Conservation (phyloP, 2,797 vertebrate species). For the Octomys mimax region DNA sequence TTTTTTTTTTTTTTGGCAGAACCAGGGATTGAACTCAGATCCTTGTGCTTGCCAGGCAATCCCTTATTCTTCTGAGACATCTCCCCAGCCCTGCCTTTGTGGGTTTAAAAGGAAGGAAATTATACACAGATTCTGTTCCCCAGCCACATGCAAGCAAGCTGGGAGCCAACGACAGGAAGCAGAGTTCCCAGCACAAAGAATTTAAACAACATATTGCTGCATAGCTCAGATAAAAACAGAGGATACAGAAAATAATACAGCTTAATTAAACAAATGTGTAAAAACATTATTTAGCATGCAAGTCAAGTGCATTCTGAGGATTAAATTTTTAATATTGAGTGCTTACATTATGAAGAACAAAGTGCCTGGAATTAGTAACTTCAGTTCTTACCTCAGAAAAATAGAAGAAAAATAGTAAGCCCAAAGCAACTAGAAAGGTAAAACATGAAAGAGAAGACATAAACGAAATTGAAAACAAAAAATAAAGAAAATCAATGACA, state of each 20-base stretch:
- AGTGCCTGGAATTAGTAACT: not conserved
- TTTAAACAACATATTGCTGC: not conserved
- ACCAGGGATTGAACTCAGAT: no score
- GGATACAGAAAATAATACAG: not conserved
- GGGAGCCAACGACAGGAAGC: not conserved
- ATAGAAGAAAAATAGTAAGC: not conserved
- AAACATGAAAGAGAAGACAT: not conserved
- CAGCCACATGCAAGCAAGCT: not conserved
- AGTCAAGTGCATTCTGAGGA: not conserved
- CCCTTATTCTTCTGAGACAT: no score
- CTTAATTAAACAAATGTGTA: not conserved
- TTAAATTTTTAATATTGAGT: not conserved
- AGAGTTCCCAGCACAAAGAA: not conserved
- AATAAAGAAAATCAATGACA: not conserved
- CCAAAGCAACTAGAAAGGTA: not conserved
- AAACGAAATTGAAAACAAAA: not conserved
- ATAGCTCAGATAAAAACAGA: not conserved
- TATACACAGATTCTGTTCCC: not conserved
- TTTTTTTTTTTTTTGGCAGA: no score
- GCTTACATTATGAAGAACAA: not conserved
- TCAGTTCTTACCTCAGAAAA: not conserved
- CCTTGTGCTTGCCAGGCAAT: no score
- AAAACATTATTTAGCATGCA: slow-evolving; percentile 3
- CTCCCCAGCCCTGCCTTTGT: not conserved
- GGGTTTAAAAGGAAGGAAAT: not conserved